These are phyloP conservation scores for Papilio elwesi DNA, from an alignment of 2,888 invertebrate genomes.

Conservation along the genomic window DNA sequence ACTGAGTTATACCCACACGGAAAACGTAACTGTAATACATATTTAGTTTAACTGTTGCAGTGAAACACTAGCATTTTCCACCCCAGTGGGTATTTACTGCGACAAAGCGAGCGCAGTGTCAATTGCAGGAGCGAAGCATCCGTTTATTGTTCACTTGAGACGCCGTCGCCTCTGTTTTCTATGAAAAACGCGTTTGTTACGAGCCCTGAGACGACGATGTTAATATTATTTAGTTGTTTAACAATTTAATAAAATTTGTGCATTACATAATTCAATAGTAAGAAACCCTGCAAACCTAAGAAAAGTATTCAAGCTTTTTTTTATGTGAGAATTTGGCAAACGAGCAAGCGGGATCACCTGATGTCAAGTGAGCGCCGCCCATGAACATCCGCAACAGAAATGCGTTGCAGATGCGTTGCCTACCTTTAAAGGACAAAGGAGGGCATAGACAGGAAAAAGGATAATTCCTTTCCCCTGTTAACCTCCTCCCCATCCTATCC, in stretches of 20 bases:
- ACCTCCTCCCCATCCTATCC: too few species aligned
- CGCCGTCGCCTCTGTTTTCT: constrained; percentile 4
- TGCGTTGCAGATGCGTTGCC: too few species aligned
- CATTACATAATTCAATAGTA: not conserved
- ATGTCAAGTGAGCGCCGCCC: too few species aligned
- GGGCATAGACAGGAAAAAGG: too few species aligned
- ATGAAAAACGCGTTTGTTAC: constrained; percentile 15
- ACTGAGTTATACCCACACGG: not conserved
- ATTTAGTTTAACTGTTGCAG: constrained; percentile 1
- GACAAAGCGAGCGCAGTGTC: constrained; percentile 15
- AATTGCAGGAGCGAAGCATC: constrained; percentile 9
- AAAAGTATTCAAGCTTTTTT: too few species aligned
- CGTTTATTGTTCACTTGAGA: constrained; percentile 22
- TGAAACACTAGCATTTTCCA: constrained; percentile 3
- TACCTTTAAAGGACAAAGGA: too few species aligned
- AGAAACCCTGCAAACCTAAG: not conserved
- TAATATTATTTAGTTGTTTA: constrained; percentile 19
- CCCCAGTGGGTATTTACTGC: constrained; percentile 16
- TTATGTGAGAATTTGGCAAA: too few species aligned
- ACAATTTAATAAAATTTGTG: not conserved
- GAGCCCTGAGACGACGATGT: constrained; percentile 16
- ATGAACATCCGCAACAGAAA: too few species aligned
- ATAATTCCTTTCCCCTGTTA: too few species aligned
- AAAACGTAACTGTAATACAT: not conserved
- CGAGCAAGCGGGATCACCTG: too few species aligned